These are phyloP conservation scores for Chlorodrepanis virens DNA, from an alignment of 2,113 vertebrate genomes.

Conservation along the genomic window DNA sequence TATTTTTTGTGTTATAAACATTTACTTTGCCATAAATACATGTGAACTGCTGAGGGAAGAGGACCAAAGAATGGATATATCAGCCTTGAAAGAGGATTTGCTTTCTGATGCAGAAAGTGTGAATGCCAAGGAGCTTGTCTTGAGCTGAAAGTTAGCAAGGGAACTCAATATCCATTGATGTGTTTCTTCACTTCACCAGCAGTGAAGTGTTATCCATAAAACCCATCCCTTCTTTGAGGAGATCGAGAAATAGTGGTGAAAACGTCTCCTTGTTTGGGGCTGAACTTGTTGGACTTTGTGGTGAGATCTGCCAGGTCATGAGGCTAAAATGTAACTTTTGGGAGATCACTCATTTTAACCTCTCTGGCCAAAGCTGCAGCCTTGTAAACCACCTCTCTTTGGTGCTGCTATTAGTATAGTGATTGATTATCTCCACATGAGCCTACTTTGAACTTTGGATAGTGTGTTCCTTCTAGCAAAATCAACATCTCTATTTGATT, in stretches of 20 bases:
- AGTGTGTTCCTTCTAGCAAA: background rate
- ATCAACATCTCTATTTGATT: background rate
- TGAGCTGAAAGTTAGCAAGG: background rate
- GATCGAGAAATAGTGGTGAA: background rate
- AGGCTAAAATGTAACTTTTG: background rate
- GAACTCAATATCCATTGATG: rapidly evolving
- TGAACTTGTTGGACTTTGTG: background rate
- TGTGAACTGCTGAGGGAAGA: background rate
- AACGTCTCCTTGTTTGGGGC: background rate
- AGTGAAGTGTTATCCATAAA: background rate
- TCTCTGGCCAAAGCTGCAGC: background rate
- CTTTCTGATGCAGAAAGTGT: background rate
- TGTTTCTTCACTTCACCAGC: background rate
- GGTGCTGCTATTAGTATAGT: background rate
- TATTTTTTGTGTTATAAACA: background rate
- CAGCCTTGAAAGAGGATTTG: background rate
- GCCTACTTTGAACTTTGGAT: background rate
- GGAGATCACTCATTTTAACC: background rate
- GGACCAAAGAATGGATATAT: background rate
- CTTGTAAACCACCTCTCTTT: background rate
- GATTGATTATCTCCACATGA: background rate
- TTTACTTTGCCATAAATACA: background rate
- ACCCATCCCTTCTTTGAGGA: background rate
- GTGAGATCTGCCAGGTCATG: background rate
- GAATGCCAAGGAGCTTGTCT: background rate